A percentile compares a stretch with the other conserved stretches of the same genome.
Conservation (phyloP, 2,797 vertebrate genomes). For the Glyptemys insculpta region DNA sequence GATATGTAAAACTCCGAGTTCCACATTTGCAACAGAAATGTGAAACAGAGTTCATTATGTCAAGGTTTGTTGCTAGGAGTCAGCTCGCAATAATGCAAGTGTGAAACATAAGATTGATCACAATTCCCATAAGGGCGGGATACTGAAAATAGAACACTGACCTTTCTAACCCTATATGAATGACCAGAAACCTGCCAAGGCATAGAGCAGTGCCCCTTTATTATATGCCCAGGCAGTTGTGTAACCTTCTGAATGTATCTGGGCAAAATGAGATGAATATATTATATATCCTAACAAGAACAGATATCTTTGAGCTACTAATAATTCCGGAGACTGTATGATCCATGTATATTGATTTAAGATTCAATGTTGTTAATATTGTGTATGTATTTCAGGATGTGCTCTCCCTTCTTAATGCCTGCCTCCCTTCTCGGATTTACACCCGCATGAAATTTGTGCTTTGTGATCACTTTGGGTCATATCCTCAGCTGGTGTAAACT, state of each 20-base stretch:
- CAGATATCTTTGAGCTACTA: not conserved
- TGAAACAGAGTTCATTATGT: slow-evolving; percentile 30
- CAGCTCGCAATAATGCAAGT: not conserved
- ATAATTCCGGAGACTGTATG: not conserved
- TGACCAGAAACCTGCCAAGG: not conserved
- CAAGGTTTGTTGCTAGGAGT: slow-evolving; percentile 23
- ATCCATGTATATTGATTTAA: not conserved
- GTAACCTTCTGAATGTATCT: fast-evolving
- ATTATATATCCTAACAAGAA: not conserved
- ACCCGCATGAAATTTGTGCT: not conserved
- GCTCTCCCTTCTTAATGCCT: not conserved
- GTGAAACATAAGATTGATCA: not conserved
- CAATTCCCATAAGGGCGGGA: fast-evolving
- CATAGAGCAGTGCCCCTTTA: fast-evolving
- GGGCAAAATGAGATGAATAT: not conserved
- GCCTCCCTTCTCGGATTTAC: not conserved
- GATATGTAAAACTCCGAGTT: slow-evolving; percentile 10
- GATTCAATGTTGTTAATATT: fast-evolving
- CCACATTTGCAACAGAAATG: not conserved
- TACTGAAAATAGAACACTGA: fast-evolving
- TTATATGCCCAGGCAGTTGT: fast-evolving
- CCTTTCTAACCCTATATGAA: not conserved
- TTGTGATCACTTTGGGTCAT: not conserved
- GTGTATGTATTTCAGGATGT: fast-evolving
- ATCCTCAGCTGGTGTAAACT: not conserved